A percentile compares a stretch with the other conserved stretches of the same genome.
These are phyloP conservation scores for Campylomormyrus numenius DNA, from an alignment of 2,113 vertebrate genomes.

Conservation along the genomic window DNA sequence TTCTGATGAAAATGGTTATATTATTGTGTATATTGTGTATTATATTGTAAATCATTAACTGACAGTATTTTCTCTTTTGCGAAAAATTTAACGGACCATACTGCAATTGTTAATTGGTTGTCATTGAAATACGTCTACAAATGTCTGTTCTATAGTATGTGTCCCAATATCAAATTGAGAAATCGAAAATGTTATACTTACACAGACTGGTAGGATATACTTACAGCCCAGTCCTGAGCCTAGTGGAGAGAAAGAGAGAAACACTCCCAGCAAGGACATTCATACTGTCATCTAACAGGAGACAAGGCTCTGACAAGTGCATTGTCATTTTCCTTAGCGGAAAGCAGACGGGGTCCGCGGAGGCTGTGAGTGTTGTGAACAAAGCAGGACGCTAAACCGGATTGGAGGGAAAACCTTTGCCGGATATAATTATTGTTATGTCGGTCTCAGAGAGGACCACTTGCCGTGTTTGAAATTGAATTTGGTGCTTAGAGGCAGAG, in stretches of 20 bases:
- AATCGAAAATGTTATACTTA: neutral
- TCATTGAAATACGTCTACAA: neutral
- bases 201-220: neutral
- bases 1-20: neutral
- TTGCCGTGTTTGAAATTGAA: constrained; percentile 12
- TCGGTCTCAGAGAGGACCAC: neutral
- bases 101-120: neutral
- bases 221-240: neutral
- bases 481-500: constrained; percentile 5
- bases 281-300: neutral
- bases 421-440: constrained; percentile 13
- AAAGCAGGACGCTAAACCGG: neutral
- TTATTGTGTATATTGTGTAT: neutral
- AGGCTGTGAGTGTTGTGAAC: neutral
- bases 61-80: neutral
- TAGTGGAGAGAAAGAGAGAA: neutral
- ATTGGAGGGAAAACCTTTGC: neutral
- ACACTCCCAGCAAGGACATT: neutral
- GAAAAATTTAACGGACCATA: neutral
- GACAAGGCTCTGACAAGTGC: neutral
- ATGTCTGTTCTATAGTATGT: neutral
- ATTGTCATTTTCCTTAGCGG: neutral
- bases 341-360: neutral
- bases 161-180: neutral
- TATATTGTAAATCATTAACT: neutral